Evolutionary conservation across 2,113 vertebrate species (phyloP).

Genomic region (Chionomys nivalis): DNA sequence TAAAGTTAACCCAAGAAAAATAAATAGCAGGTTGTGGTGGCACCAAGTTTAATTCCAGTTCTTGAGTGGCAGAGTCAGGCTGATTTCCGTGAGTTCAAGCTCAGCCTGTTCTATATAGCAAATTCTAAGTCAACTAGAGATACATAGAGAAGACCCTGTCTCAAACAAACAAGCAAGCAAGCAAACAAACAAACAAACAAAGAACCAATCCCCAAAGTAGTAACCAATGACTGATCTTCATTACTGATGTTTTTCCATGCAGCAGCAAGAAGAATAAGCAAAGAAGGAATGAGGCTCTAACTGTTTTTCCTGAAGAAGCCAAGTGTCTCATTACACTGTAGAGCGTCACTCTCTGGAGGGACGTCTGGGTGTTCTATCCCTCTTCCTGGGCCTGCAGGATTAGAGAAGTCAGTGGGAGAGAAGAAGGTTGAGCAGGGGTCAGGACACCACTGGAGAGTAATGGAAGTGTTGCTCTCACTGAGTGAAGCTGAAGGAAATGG

Average conservation of each 20-base stretch:
- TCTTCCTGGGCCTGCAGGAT: not conserved
- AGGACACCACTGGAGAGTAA: not conserved
- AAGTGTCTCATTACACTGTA: not conserved
- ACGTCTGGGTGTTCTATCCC: not conserved
- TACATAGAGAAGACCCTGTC: not conserved
- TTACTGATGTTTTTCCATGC: not conserved
- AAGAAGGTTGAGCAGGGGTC: constrained; percentile 1
- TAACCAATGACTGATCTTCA: not conserved
- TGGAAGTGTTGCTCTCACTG: constrained; percentile 16
- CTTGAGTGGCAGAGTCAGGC: not conserved
- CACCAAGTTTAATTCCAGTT: not conserved
- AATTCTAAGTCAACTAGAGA: not conserved
- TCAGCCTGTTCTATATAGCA: not conserved
- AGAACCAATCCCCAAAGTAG: not conserved
- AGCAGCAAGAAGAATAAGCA: not conserved
- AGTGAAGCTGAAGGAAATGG: constrained; percentile 56
- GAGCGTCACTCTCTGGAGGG: not conserved
- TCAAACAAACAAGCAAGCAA: not conserved
- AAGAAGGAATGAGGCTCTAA: not conserved
- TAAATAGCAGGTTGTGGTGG: not conserved
- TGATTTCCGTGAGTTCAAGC: not conserved
- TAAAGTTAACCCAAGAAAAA: constrained; percentile 25
- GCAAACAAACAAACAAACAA: not conserved
- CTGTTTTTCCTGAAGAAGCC: not conserved
- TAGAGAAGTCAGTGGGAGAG: constrained; percentile 25